Percentiles rank a stretch among this genome's conserved stretches.
Evolutionary conservation across 1,140 invertebrate genomes (phyloP).

Genomic region (Brachionus rubens): DNA sequence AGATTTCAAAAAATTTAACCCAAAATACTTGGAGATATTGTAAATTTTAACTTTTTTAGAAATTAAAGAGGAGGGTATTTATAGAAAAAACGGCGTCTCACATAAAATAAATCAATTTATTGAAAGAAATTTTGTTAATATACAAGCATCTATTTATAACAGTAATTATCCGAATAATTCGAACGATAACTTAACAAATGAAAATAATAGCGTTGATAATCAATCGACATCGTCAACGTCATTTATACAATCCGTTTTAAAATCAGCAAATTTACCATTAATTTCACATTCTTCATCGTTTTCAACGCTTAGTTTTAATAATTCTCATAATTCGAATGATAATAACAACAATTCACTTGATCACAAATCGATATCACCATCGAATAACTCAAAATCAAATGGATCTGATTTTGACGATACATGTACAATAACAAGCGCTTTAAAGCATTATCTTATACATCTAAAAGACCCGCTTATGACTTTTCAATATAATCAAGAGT

Average conservation of each 20-base stretch:
- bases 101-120: slow-evolving; percentile 37
- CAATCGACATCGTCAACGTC: background rate
- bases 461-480: slow-evolving; percentile 42
- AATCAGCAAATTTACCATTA: slow-evolving; percentile 13
- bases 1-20: background rate
- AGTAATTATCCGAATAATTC: background rate
- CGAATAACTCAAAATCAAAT: background rate
- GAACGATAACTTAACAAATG: background rate
- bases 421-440: slow-evolving; percentile 37
- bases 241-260: background rate
- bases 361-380: background rate
- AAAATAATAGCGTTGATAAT: background rate
- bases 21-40: background rate
- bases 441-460: slow-evolving; percentile 46
- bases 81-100: slow-evolving; percentile 42
- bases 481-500: slow-evolving; percentile 38
- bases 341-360: background rate
- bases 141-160: background rate
- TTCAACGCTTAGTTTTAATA: slow-evolving; percentile 8
- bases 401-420: slow-evolving; percentile 17
- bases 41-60: slow-evolving; percentile 7
- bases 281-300: slow-evolving; percentile 21
- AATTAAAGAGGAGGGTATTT: slow-evolving; percentile 45
- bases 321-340: slow-evolving; percentile 26
- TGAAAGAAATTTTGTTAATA: slow-evolving; percentile 29